These are phyloP conservation scores for Eidolon dupreanum DNA, from an alignment of 2,797 vertebrate species.

Conservation along the genomic window DNA sequence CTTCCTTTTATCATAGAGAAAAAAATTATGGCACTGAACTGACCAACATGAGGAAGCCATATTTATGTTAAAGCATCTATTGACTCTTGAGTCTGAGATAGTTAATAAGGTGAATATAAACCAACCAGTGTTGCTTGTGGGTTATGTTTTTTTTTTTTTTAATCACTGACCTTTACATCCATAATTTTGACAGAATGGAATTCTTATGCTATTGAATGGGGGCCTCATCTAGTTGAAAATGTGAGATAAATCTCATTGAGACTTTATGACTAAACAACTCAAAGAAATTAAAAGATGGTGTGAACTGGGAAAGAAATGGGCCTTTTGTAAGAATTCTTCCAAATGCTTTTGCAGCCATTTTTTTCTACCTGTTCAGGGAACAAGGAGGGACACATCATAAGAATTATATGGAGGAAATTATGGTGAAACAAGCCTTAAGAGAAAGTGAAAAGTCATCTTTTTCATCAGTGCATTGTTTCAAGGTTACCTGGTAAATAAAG, in stretches of 20 bases:
- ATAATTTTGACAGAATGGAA: slow-evolving; percentile 6
- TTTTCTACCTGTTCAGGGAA: neutral
- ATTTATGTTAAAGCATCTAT: neutral
- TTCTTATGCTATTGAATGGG: neutral
- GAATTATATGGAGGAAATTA: neutral
- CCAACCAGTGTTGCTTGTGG: neutral
- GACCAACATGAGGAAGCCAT: neutral
- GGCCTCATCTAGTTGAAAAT: neutral
- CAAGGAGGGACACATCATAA: neutral
- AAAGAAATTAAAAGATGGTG: neutral
- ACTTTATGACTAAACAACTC: neutral
- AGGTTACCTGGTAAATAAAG: neutral
- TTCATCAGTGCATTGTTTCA: neutral
- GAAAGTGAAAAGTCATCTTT: neutral
- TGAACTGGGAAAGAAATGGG: neutral
- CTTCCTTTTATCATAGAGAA: neutral
- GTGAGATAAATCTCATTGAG: neutral
- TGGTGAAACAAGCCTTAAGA: neutral
- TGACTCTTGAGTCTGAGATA: neutral
- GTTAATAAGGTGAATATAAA: neutral
- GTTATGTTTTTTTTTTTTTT: neutral
- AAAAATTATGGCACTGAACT: neutral
- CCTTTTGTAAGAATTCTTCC: neutral
- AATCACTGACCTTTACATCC: neutral
- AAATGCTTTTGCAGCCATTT: neutral